Evolutionary conservation across 2,888 invertebrate genomes (phyloP), one percentile per base, ranked within the genome.

Genomic region (Harpagoxenus sublaevis): DNA sequence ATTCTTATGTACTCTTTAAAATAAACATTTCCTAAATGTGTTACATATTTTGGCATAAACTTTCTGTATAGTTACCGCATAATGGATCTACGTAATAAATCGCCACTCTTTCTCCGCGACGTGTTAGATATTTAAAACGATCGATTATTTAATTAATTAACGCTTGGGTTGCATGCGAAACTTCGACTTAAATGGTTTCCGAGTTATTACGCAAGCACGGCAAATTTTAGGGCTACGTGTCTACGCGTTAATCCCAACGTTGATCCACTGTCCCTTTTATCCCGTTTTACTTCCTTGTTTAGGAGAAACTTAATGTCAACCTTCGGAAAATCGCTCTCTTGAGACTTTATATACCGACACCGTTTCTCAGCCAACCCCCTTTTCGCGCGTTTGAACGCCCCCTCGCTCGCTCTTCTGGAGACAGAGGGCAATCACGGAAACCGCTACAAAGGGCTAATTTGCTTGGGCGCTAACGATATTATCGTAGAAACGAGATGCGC

Each of bases 401-500:
- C 48, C 35, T 65, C 62, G 60, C 15, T 68, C 66, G 60, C 51
- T 84, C 75, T 66, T 66, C 48, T 39, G 3, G 65, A 63, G 68
- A 86, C 66, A 70, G 84, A 65, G 83, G 83, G 86, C 89, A 91
- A 90, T 91, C 89, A 88, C 87, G 89, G 89, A 86, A 90, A 91
- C 89, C 89, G 85, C 89, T 87, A 91, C 91, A 92, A 93, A 93
- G 92, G 89, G 88, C 91, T 93, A 93, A 93, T 93, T 93, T 91
- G 87, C 91, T 85, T 73, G 73, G 89, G 87, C 78, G 90, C 90
- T 92, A 93, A 92, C 90, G 90, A 91, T 84, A 90, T 92, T 90
- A 92, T 89, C 91, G 88, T 89, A 87, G 85, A 88, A 91, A 87
- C 89, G 73, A 85, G 86, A 84, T 68, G 78, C 57, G 77, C 77